Evolutionary conservation across 2,113 vertebrate species (phyloP).

Genomic region (Melanotaenia duboulayi): DNA sequence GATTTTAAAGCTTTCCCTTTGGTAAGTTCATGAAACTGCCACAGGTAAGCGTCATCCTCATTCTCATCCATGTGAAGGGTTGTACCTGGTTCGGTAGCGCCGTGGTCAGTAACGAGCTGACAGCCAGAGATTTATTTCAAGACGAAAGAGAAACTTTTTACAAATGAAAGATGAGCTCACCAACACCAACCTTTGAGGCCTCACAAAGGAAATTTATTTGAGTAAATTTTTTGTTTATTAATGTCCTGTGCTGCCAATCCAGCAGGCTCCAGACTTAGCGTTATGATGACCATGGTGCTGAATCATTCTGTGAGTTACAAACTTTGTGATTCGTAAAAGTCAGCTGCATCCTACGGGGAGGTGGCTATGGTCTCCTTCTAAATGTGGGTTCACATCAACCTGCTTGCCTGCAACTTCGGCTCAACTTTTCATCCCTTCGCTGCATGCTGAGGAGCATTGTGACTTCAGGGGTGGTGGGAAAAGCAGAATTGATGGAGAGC

Average conservation of each 20-base stretch:
- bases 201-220: neutral
- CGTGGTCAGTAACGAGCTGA: neutral
- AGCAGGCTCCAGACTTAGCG: slow-evolving; percentile 15
- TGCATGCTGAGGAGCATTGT: neutral
- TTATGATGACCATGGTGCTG: slow-evolving; percentile 3
- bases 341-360: slow-evolving; percentile 39
- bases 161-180: neutral
- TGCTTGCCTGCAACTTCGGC: slow-evolving; percentile 26
- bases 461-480: slow-evolving; percentile 7
- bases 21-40: slow-evolving; percentile 21
- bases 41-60: neutral
- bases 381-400: slow-evolving; percentile 38
- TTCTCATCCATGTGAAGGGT: neutral
- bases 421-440: slow-evolving; percentile 16
- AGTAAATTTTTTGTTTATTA: neutral
- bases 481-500: slow-evolving; percentile 39
- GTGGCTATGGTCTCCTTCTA: slow-evolving; percentile 37
- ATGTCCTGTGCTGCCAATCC: slow-evolving; percentile 16
- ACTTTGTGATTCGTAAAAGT: slow-evolving; percentile 50
- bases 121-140: neutral
- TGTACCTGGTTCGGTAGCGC: neutral
- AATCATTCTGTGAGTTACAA: slow-evolving; percentile 15
- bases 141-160: neutral
- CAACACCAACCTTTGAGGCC: neutral
- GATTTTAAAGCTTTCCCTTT: slow-evolving; percentile 17